Conservation (phyloP, 2,888 invertebrate genomes). For the Protodeltote pygarga region DNA sequence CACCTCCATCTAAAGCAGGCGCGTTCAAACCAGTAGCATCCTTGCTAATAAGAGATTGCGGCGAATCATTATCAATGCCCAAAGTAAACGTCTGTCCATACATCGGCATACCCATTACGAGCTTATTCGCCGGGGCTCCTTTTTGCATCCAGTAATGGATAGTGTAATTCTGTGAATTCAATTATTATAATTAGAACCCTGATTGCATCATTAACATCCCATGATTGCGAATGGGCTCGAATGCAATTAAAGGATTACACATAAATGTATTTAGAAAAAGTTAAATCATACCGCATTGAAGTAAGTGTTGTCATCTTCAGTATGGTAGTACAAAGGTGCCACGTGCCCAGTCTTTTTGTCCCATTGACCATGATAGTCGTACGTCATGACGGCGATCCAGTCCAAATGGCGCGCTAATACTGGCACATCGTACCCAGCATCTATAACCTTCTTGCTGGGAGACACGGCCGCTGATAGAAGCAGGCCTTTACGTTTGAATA, state of each 20-base stretch:
- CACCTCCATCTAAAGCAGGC: slow-evolving; percentile 92
- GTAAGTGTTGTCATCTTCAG: slow-evolving; percentile 92
- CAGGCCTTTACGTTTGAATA: slow-evolving; percentile 89
- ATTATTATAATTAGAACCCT: no score
- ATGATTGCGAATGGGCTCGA: no score
- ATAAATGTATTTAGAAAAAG: neutral
- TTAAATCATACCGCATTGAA: slow-evolving; percentile 90
- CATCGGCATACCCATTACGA: slow-evolving; percentile 96
- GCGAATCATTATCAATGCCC: slow-evolving; percentile 37
- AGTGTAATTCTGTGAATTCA: slow-evolving; percentile 91
- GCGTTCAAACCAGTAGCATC: slow-evolving; percentile 90
- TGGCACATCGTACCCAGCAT: slow-evolving; percentile 94
- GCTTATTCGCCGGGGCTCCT: slow-evolving; percentile 93
- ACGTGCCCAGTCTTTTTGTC: slow-evolving; percentile 97
- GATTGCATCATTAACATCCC: no score
- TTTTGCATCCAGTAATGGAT: slow-evolving; percentile 95
- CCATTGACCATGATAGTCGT: slow-evolving; percentile 97
- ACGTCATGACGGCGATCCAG: slow-evolving; percentile 97
- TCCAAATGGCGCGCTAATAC: slow-evolving; percentile 91
- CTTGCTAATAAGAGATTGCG: slow-evolving; percentile 58
- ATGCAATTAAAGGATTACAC: neutral
- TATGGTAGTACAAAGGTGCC: slow-evolving; percentile 93
- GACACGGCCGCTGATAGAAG: slow-evolving; percentile 94
- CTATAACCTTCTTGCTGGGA: slow-evolving; percentile 95
- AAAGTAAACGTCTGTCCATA: slow-evolving; percentile 95